A percentile compares a stretch with the other conserved stretches of the same genome.
phyloP scores from a whole-genome alignment of 2,888 invertebrate species.

The Nebria brevicollis region DNA sequence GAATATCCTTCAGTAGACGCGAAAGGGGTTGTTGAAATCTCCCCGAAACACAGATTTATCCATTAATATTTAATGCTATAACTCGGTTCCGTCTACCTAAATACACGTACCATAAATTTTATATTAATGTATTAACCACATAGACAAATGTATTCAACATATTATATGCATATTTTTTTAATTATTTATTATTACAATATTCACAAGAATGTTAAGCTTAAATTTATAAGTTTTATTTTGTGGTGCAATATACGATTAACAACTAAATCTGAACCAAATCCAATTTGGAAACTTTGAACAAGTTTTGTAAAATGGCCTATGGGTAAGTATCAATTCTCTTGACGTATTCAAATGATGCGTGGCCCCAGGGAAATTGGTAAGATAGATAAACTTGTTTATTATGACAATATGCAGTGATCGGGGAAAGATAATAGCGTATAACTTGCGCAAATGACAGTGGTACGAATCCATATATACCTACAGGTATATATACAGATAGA shows the following conservation, averaged over 20 bases:
- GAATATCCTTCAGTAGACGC: constrained; percentile 13
- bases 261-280: too few species aligned
- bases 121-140: too few species aligned
- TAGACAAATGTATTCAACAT: too few species aligned
- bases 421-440: background rate
- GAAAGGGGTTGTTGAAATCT: background rate
- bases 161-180: too few species aligned
- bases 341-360: background rate
- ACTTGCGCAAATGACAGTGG: background rate
- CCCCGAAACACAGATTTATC: background rate
- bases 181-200: too few species aligned
- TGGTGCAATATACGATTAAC: too few species aligned
- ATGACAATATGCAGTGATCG: background rate
- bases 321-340: background rate
- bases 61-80: background rate
- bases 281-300: background rate
- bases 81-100: background rate
- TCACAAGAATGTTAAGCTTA: too few species aligned
- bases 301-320: background rate
- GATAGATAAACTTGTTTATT: background rate
- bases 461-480: background rate
- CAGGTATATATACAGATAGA: constrained; percentile 23
- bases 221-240: too few species aligned
- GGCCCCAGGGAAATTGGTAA: background rate
- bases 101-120: too few species aligned